Evolutionary conservation across 1,140 invertebrate genomes (phyloP), one percentile per base, ranked within the genome.

Genomic region (Papilio polyxenes): DNA sequence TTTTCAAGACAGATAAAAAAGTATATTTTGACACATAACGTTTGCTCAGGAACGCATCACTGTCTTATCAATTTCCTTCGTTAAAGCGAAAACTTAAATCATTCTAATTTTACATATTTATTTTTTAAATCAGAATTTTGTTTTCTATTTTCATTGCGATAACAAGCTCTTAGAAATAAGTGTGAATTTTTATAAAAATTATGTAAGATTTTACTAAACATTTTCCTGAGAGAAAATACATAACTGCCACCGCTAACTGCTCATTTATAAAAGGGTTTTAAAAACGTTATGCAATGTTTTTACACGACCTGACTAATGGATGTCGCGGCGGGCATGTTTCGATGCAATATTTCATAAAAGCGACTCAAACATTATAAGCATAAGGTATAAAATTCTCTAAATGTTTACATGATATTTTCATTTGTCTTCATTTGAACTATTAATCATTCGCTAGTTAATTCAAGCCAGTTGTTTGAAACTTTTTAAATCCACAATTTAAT

Each of bases 211-310:
- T 72, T 72, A 72, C 40, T 72, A 72, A 72, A 72, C 23, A 40
- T 72, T 72, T 72, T 37, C 23, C 31, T 72, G 7, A 72, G 31
- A 72, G 65, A 37, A 72, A 72, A 72, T 72, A 72, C 65, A 10
- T 72, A 72, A 72, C 65, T 72, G 65, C 65, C 23, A 37, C 65
- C 65, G 65, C 65, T 72, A 72, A 72, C 65, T 72, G 65, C 65
- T 72, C 65, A 72, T 72, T 72, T 72, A 72, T 72, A 72, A 72
- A 72, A 72, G 65, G 65, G 65, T 72, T 72, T 31, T 72, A 72
- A 72, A 72, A 72, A 72, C 65, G 65, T 72, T 37, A 72, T 72
- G 65, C 65, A 72, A 72, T 72, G 65, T 72, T 72, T 72, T 72
- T 72, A 72, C 65, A 37, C 31, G 65, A 72, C 65, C 65, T 72